phyloP scores from a whole-genome alignment of 2,888 invertebrate genomes.

The Cyclophora albipunctata region DNA sequence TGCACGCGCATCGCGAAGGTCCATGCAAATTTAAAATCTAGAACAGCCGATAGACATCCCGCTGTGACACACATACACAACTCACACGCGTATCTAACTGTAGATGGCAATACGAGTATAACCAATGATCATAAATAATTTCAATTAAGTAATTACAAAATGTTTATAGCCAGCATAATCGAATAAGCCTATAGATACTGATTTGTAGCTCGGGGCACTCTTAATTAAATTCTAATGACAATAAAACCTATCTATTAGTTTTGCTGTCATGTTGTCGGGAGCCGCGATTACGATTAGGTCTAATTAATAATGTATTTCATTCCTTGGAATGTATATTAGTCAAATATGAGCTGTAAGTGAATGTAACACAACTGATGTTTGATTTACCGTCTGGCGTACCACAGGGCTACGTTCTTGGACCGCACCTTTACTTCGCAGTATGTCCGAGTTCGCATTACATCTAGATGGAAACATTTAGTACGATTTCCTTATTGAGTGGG shows the following conservation, averaged over 20 bases:
- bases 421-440: conserved; percentile 10
- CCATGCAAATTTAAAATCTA: conserved; percentile 27
- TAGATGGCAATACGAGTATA: conserved; percentile 33
- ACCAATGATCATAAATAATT: conserved; percentile 9
- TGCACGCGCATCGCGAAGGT: conserved; percentile 13
- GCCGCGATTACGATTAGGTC: too few relatives aligned
- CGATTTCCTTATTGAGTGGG: conserved; percentile 31
- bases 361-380: too few relatives aligned
- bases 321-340: too few relatives aligned
- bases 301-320: too few relatives aligned
- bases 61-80: conserved; percentile 19
- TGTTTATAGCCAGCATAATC: conserved; percentile 8
- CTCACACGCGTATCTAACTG: conserved; percentile 24
- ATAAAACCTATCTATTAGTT: too few relatives aligned
- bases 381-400: neutral
- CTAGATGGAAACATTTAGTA: conserved; percentile 20
- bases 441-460: conserved; percentile 20
- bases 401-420: conserved; percentile 8
- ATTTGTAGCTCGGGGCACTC: conserved; percentile 1
- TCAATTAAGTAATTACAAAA: conserved; percentile 12
- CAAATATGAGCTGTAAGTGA: too few relatives aligned
- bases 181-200: conserved; percentile 3
- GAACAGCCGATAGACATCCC: conserved; percentile 25
- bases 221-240: too few relatives aligned
- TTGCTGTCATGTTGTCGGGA: too few relatives aligned